Conservation (phyloP, 2,797 vertebrate genomes). For the Arremon aurantiirostris region DNA sequence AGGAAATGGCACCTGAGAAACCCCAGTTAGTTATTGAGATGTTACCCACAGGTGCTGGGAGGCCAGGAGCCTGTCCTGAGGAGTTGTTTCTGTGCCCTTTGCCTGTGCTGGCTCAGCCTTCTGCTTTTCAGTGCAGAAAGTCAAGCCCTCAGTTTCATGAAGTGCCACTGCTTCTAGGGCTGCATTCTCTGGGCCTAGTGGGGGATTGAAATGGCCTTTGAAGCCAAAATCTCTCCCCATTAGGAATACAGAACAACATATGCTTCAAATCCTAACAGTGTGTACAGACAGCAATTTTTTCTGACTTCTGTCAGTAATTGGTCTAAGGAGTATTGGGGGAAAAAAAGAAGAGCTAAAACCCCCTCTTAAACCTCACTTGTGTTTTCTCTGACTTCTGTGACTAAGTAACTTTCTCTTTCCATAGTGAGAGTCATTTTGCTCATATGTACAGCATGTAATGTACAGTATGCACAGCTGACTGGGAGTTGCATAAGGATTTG, state of each 20-base stretch:
- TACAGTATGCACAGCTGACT: not conserved
- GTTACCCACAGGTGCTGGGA: not conserved
- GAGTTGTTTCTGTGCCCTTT: not conserved
- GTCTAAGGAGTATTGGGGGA: not conserved
- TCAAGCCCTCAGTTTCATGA: not conserved
- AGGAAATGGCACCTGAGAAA: not conserved
- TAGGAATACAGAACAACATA: accelerated
- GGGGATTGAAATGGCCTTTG: not conserved
- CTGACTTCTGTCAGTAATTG: not conserved
- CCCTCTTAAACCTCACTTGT: accelerated
- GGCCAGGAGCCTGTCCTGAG: not conserved
- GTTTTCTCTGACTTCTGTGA: not conserved
- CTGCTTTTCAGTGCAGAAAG: not conserved
- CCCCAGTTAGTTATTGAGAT: not conserved
- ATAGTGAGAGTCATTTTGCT: not conserved
- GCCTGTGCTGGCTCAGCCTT: not conserved
- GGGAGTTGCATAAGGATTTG: constrained; percentile 30
- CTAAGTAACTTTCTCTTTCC: not conserved
- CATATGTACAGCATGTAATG: not conserved
- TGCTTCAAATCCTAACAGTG: not conserved
- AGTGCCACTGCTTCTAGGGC: not conserved
- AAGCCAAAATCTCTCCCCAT: not conserved
- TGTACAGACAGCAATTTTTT: accelerated
- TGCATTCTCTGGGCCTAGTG: not conserved
- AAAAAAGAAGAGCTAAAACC: not conserved